phyloP scores from a whole-genome alignment of 1,140 invertebrate genomes.

The Drosophila pandora region DNA sequence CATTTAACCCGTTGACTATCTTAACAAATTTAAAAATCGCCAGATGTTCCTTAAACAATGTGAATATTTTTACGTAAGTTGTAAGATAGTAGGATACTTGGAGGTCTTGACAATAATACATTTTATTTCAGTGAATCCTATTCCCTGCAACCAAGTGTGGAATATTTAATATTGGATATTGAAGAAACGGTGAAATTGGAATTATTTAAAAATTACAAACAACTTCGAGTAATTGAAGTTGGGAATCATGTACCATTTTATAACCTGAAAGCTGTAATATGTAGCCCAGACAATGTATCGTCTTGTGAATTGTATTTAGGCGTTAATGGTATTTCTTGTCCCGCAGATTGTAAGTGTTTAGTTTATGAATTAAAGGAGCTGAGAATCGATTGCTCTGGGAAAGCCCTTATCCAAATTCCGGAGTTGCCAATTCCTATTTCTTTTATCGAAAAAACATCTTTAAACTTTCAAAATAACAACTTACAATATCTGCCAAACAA shows the following conservation, averaged over 20 bases:
- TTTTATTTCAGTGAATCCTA: neutral
- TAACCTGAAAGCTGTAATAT: conserved; percentile 12
- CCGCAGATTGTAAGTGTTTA: conserved; percentile 6
- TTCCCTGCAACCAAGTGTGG: neutral
- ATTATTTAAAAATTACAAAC: conserved; percentile 2
- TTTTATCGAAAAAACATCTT: neutral
- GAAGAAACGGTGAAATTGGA: conserved; percentile 6
- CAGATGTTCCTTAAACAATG: neutral
- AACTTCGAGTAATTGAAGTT: neutral
- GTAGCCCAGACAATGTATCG: neutral
- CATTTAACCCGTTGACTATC: neutral
- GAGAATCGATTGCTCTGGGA: conserved; percentile 12
- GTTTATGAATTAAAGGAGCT: neutral
- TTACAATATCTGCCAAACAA: neutral
- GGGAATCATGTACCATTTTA: neutral
- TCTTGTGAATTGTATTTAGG: conserved; percentile 5
- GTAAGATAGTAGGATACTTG: neutral
- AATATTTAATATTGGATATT: conserved; percentile 21
- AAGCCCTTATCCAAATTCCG: conserved; percentile 7
- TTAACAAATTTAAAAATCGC: neutral
- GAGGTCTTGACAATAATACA: too few relatives aligned
- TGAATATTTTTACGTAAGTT: conserved; percentile 6
- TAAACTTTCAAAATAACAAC: conserved; percentile 3
- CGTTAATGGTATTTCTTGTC: conserved; percentile 4
- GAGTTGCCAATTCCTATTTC: conserved; percentile 7